Base-by-base conservation (phyloP, 1,140 invertebrate genomes). In the Hycleus cichorii region DNA sequence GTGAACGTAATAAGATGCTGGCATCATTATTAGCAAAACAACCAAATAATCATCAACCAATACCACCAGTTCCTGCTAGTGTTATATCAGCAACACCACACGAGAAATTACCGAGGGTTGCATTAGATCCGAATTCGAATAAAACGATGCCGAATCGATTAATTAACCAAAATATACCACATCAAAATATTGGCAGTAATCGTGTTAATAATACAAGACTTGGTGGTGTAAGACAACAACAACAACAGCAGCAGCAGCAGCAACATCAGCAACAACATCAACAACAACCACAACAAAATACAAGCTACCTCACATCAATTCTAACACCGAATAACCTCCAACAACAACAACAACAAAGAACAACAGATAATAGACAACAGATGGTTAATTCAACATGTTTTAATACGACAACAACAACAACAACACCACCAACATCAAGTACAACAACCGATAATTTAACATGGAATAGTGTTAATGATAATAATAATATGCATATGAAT, bases 1-100 rank as follows among this genome's bases (percentile, higher is more conserved):
- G 86, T 73, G 83, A 90, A 71, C 88, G 86, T 67, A 96, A 96
- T 74, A 86, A 88, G 65, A 90, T 95, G 83, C 77, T 95, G 59
- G 90, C 91, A 8, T 85, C 85, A 45, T 73, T 95, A 53, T 74
- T 95, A 65, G 88, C 89, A 8, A 87, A 88, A 69, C 83, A 88
- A 64, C 84, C 88, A 49, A 81, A 86, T n/a, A 81, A 83, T 39
- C 83, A 85, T 47, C 83, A 87, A 42, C 79, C 79, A 2, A 83
- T 87, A 53, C 82, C 84, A 61, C 80, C 80, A 49, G 78, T 85
- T 57, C 79, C 85, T 58, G 77, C 80, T 18, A 83, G 78, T 76
- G 79, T 80, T 73, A 84, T 83, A 76, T 83, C 76, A 44, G 83
- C 81, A 46, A 85, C 79, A 25, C 82, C 83, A 46, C 82, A 84